A percentile compares a stretch with the other conserved stretches of the same genome.
Evolutionary conservation across 2,888 invertebrate genomes (phyloP).

Genomic region (Phengaris arion): DNA sequence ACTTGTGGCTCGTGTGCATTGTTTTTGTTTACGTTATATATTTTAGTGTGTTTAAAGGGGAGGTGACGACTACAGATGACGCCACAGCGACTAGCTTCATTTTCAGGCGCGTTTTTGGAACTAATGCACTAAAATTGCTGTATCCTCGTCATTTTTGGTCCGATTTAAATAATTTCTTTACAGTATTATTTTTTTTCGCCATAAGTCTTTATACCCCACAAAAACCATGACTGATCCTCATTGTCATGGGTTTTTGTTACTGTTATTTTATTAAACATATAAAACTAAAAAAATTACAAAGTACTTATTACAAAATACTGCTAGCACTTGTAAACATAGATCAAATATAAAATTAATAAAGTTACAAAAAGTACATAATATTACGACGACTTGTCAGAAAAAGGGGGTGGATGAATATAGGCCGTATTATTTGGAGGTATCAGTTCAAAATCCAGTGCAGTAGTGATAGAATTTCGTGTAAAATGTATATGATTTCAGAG

Average conservation of each 20-base stretch:
- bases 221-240: too few species aligned
- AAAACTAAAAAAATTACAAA: conserved; percentile 15
- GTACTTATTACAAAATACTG: conserved; percentile 14
- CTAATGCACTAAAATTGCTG: too few species aligned
- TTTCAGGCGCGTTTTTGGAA: too few species aligned
- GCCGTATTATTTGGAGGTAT: neutral
- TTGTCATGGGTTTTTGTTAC: neutral
- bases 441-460: neutral
- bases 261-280: conserved; percentile 1
- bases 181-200: too few species aligned
- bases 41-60: too few species aligned
- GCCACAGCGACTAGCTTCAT: too few species aligned
- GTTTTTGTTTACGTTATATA: too few species aligned
- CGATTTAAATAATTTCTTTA: too few species aligned
- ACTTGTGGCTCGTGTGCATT: too few species aligned
- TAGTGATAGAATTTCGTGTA: neutral
- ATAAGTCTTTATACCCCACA: too few species aligned
- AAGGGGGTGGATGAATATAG: neutral
- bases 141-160: too few species aligned
- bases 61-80: too few species aligned
- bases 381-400: neutral
- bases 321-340: conserved; percentile 9
- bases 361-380: conserved; percentile 12
- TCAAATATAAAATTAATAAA: conserved; percentile 14
- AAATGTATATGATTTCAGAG: neutral